Base-by-base conservation (phyloP, 2,888 invertebrate genomes). In the Drosophila longiperda region DNA sequence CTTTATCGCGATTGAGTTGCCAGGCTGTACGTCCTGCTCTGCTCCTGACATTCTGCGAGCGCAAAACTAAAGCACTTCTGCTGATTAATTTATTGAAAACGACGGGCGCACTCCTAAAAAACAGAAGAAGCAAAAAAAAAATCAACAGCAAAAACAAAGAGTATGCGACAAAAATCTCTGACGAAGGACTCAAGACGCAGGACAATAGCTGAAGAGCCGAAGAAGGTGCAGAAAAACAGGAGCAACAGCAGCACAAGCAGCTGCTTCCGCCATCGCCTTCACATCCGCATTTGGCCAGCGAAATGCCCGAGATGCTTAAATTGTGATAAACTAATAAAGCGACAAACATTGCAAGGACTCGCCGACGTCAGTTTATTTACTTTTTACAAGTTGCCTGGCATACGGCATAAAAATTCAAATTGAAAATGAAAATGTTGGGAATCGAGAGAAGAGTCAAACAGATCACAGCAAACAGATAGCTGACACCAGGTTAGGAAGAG, bases 1-100 rank as follows among this genome's bases (percentile, higher is more conserved):
- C 83, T 74, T 85, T 85, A 85, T 85, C 90, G 83, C 85, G 88
- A 85, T 85, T 89, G 85, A 87, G 90, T 77, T 89, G 89, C 84
- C 87, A 71, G 57, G 36, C 69, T 50, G 78, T 23, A 63, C 42
- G 40, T 49, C 54, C 66, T 77, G 52, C 59, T 45, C 59, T 45
- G 32, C 49, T 60, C 26, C 64, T 53, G 58, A 20, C 59, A 60
- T 59, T 69, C 62, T 40, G 59, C 61, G 68, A 62, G 59, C 58
- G 53, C 69, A 55, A 65, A 63, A 83, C 75, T 69, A 71, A 67
- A 89, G 90, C 85, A 85, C 85, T 87, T 80, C 85, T 75, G 53
- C 90, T 90, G 87, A 87, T 87, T 87, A 87, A 87, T 87, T 87
- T 87, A 87, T 90, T 89, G 90, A 89, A 82, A 68, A 72, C 79